Evolutionary conservation across 2,888 invertebrate species (phyloP), one percentile per base, ranked within the genome.

Genomic region (Ichneumoninae sp.): DNA sequence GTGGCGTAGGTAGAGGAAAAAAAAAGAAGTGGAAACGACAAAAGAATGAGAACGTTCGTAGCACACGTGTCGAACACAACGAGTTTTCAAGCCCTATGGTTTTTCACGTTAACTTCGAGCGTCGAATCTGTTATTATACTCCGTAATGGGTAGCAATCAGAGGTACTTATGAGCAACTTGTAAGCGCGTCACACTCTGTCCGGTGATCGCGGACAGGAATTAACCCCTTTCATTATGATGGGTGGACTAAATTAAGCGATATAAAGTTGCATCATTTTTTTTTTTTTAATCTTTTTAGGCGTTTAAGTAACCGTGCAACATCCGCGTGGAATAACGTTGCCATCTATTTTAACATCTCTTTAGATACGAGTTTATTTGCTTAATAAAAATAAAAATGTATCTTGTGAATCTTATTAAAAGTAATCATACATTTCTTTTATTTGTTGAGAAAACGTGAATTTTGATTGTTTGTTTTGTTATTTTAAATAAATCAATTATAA

Each of bases 161-260:
- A 8, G 70, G 19, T 44, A 70, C 60, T 81, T 60, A 72, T 62
- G 68, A 81, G 79, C 66, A 33, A 71, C 13, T 30, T 22, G 54
- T 30, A 47, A 30, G n/a, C 40, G 30, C 33, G 81, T 83, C 79
- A 72, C 79, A 76, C 40, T 2, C 81, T 76, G 68, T 69, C 50
- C 54, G 79, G 47, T 68, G 75, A 81, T 68, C 81, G 79, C 76
- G 75, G 44, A 70, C 65, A 74, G 70, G 75, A 70, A 74, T 66
- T 65, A 33, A 68, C 33, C 66, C 70, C n/a, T 65, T 66, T n/a
- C 50, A 26, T 71, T 26, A 33, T 54, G 13, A 26, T 57, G 19
- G 26, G 5, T n/a, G 60, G 22, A 16, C 16, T 60, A 22, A 30
- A 60, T 60, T 26, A 6, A 60, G 5, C 26, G 10, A 60, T 60